Evolutionary conservation across 2,797 vertebrate genomes (phyloP).

Genomic region (Orestias chungarensis): DNA sequence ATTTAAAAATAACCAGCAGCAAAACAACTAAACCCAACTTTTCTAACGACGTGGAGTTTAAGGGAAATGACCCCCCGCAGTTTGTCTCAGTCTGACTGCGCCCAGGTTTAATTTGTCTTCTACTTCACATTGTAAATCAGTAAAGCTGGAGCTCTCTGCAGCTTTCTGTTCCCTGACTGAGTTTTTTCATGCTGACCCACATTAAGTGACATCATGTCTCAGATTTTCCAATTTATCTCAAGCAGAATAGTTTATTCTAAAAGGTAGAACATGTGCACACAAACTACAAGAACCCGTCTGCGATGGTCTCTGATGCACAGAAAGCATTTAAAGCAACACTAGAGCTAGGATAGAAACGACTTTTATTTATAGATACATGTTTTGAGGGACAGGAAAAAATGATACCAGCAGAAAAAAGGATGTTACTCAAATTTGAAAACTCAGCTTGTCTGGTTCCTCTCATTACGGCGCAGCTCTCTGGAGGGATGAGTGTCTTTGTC

Average conservation of each 20-base stretch:
- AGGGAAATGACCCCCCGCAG: neutral
- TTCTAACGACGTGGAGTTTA: neutral
- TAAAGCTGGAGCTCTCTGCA: slow-evolving; percentile 28
- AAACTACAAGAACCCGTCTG: neutral
- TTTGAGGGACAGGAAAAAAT: neutral
- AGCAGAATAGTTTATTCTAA: slow-evolving; percentile 20
- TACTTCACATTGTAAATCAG: slow-evolving; percentile 10
- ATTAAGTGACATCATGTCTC: slow-evolving; percentile 19
- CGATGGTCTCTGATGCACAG: neutral
- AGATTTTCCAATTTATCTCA: slow-evolving; percentile 13
- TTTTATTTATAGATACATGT: slow-evolving; percentile 23
- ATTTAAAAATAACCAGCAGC: neutral
- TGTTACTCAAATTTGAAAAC: neutral
- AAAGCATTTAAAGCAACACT: neutral
- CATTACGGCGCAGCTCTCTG: slow-evolving; percentile 8
- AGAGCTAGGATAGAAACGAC: slow-evolving; percentile 15
- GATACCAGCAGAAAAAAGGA: neutral
- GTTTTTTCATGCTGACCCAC: too few species aligned
- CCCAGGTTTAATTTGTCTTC: slow-evolving; percentile 9
- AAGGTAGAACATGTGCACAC: slow-evolving; percentile 3
- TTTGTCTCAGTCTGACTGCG: slow-evolving; percentile 3
- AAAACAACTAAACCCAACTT: slow-evolving; percentile 4
- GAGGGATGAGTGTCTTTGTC: slow-evolving; percentile 7
- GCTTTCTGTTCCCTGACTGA: slow-evolving; percentile 4
- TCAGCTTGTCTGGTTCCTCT: slow-evolving; percentile 19